Base-by-base conservation (phyloP, 2,888 invertebrate species). In the Pediacus dermestoides region DNA sequence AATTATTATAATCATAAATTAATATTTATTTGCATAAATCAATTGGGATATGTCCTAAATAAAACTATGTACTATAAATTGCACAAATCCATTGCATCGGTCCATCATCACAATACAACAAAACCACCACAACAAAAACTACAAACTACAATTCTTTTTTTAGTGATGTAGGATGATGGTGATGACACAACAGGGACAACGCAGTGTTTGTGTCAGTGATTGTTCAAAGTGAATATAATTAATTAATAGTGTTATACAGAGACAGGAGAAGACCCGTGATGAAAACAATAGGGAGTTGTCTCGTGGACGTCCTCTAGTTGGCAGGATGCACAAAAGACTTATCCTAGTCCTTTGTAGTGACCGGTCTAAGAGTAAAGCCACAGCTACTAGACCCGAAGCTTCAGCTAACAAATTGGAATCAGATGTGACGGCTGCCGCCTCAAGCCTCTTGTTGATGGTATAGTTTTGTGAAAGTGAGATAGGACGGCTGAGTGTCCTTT, bases 211-310 rank as follows among this genome's bases (percentile, higher is more conserved):
- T 52, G 52, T 50, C 57, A 51, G 46, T 46, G 48, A 55, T 55
- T 57, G 53, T 58, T 52, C 50, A 41, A 38, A 34, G 44, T 31
- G 44, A 39, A 44, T 42, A 32, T 57, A 58, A 58, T 58, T 58
- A 58, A 58, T 58, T 58, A 58, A 58, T 52, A 53, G 55, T 52
- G 52, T 54, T 51, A 55, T 53, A 46, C 47, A 42, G 44, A 50
- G 48, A 49, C 46, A 42, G 39, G 41, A 42, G 42, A 48, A 39
- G 30, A 39, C 23, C 32, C 35, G 31, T 35, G 37, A 36, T 23
- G 37, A 26, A 47, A 44, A 49, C 46, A 44, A 49, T 44, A 42
- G 21, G n/a, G 39, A 42, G 30, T 40, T 37, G 47, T 47, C 46
- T 39, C 40, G 37, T 45, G 42, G 41, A 46, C 54, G 44, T 55